Percentiles rank a stretch among this genome's conserved stretches.
These are phyloP conservation scores for Podarcis cretensis DNA, from an alignment of 2,113 vertebrate genomes.

Conservation along the genomic window DNA sequence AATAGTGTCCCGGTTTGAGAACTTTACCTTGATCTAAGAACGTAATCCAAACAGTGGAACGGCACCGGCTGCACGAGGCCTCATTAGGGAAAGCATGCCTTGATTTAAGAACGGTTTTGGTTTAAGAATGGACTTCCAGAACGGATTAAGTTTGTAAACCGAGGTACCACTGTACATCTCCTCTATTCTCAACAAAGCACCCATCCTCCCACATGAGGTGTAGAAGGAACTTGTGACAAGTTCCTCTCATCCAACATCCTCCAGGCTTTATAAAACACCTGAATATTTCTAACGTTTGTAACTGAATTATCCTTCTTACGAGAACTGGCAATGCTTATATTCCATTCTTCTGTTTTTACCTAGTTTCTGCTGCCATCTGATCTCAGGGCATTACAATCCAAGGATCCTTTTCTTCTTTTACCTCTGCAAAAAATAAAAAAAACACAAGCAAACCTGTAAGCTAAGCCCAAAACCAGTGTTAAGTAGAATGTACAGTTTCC, in stretches of 20 bases:
- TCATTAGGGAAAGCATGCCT: too few species aligned
- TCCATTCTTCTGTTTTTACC: constrained; percentile 12
- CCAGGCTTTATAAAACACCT: not conserved
- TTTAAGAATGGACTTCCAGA: too few species aligned
- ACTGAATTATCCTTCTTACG: not conserved
- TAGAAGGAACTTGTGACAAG: not conserved
- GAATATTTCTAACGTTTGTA: not conserved
- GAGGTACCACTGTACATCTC: too few species aligned
- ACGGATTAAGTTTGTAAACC: too few species aligned
- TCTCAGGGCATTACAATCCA: constrained; percentile 36
- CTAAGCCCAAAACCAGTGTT: constrained; percentile 58
- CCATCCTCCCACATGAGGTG: constrained; percentile 32
- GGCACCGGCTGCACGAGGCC: too few species aligned
- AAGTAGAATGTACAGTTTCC: constrained; percentile 59
- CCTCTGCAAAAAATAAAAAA: constrained; percentile 1
- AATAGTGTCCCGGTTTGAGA: too few species aligned
- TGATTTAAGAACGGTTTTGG: too few species aligned
- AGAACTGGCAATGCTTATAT: not conserved
- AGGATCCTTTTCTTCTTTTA: constrained; percentile 41
- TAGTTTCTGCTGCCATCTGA: constrained; percentile 15
- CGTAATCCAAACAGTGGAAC: too few species aligned
- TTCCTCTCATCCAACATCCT: not conserved
- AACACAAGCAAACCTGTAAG: constrained; percentile 16
- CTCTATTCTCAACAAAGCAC: not conserved
- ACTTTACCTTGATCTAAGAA: too few species aligned